phyloP scores from a whole-genome alignment of 2,888 invertebrate species.

The Dichetophora obliterata region DNA sequence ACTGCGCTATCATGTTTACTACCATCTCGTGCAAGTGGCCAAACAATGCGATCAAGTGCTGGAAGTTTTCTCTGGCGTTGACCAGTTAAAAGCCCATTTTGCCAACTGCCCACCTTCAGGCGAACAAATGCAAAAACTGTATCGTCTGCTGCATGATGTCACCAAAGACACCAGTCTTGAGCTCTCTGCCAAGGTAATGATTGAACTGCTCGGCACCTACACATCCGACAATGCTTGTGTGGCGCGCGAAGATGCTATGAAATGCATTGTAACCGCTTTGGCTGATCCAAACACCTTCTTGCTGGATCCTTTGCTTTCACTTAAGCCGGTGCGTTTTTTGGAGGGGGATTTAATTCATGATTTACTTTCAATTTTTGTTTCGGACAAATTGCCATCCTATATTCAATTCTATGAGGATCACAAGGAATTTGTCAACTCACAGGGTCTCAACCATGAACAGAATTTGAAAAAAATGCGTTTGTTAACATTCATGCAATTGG shows the following conservation, averaged over 20 bases:
- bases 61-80: constrained; percentile 87
- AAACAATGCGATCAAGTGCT: constrained; percentile 88
- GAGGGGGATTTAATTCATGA: constrained; percentile 97
- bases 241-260: constrained; percentile 95
- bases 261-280: constrained; percentile 94
- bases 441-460: constrained; percentile 90
- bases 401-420: constrained; percentile 92
- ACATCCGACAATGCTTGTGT: constrained; percentile 97
- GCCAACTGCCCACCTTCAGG: constrained; percentile 84
- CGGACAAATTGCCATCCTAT: constrained; percentile 93
- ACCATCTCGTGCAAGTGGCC: constrained; percentile 90
- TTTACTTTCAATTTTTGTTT: constrained; percentile 93
- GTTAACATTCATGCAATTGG: constrained; percentile 97
- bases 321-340: constrained; percentile 95
- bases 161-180: constrained; percentile 89
- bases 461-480: constrained; percentile 97
- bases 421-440: constrained; percentile 88
- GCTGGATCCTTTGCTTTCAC: constrained; percentile 90
- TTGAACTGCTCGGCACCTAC: constrained; percentile 95
- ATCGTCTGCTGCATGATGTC: constrained; percentile 90
- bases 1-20: constrained; percentile 92
- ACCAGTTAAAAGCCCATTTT: constrained; percentile 85
- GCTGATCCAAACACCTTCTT: constrained; percentile 96
- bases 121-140: constrained; percentile 92
- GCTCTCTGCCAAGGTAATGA: constrained; percentile 95